Conservation (phyloP, 2,888 invertebrate genomes). For the Aspidapion aeneum region DNA sequence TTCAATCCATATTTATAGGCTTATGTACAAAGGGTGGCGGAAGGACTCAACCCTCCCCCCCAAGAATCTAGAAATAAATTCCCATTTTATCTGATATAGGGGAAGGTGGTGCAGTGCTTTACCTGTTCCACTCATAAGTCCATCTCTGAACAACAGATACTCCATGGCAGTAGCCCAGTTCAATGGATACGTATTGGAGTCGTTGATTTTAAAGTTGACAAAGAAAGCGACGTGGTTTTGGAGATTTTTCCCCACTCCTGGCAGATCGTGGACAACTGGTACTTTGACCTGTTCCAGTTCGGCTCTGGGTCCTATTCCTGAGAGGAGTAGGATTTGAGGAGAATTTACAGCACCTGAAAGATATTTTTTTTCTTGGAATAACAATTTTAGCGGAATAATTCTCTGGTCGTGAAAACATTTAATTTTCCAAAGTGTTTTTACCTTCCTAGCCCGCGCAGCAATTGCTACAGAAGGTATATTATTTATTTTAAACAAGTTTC, state of each 20-base stretch:
- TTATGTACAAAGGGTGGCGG: too few relatives aligned
- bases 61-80: too few relatives aligned
- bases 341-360: constrained; percentile 78
- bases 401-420: background rate
- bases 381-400: background rate
- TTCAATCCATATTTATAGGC: too few relatives aligned
- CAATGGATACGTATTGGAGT: constrained; percentile 79
- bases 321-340: constrained; percentile 87
- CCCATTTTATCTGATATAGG: too few relatives aligned
- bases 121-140: constrained; percentile 87
- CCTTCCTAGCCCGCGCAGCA: too few relatives aligned
- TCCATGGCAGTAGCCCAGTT: constrained; percentile 94
- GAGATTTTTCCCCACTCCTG: constrained; percentile 80
- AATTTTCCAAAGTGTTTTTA: background rate
- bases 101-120: too few relatives aligned
- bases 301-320: constrained; percentile 79
- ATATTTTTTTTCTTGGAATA: background rate
- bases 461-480: background rate
- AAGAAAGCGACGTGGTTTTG: constrained; percentile 84
- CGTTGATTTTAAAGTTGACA: constrained; percentile 75
- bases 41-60: too few relatives aligned
- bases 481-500: too few relatives aligned
- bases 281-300: constrained; percentile 62
- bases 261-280: constrained; percentile 66
- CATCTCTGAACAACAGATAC: constrained; percentile 82